These are phyloP conservation scores for Parazoanthus atlanticus DNA, from an alignment of 92 coral and sea anemone genomes.

Conservation along the genomic window DNA sequence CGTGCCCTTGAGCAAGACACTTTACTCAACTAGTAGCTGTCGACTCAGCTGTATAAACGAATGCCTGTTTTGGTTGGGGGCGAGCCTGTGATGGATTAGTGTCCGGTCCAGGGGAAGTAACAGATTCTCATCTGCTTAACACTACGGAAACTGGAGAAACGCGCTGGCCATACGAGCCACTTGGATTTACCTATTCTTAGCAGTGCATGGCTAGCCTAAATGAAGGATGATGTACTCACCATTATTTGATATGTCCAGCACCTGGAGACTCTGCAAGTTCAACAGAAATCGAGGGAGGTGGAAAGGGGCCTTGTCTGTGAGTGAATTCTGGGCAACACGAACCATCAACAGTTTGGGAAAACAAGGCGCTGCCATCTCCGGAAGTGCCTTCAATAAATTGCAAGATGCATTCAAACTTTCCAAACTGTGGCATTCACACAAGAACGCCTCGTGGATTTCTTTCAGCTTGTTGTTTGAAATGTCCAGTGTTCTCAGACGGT, in stretches of 20 bases:
- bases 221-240: neutral
- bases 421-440: constrained; percentile 58
- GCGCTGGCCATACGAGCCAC: no score
- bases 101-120: no score
- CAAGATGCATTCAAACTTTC: constrained; percentile 77
- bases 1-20: no score
- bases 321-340: constrained; percentile 77
- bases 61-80: no score
- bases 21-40: no score
- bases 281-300: constrained; percentile 79
- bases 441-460: constrained; percentile 70
- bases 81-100: no score
- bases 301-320: constrained; percentile 70
- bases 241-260: constrained; percentile 80
- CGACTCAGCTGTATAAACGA: no score
- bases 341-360: constrained; percentile 71
- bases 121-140: no score
- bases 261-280: constrained; percentile 74
- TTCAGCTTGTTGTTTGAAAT: constrained; percentile 78
- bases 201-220: neutral
- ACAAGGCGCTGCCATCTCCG: constrained; percentile 68
- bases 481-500: constrained; percentile 71
- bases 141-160: no score
- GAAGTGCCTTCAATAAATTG: constrained; percentile 71
- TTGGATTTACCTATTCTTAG: no score